A percentile compares a stretch with the other conserved stretches of the same genome.
Conservation (phyloP, 2,888 invertebrate species). For the Rhagonycha fulva region DNA sequence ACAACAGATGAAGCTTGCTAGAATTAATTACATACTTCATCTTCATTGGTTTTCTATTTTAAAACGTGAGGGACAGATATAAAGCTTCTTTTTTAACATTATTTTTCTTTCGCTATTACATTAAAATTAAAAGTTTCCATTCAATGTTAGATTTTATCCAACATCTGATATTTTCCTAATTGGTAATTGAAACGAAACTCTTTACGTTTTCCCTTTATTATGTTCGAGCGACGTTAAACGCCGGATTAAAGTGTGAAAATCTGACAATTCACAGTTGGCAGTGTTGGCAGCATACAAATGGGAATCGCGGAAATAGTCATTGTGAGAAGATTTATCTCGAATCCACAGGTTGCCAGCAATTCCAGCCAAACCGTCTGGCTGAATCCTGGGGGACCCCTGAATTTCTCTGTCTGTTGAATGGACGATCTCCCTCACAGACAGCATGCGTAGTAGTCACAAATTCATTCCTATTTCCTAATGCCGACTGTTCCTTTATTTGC, state of each 20-base stretch:
- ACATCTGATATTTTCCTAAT: neutral
- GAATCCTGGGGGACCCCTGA: slow-evolving; percentile 47
- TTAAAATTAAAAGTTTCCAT: neutral
- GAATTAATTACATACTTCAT: slow-evolving; percentile 30
- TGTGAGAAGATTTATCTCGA: slow-evolving; percentile 53
- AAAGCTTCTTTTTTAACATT: neutral
- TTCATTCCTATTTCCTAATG: slow-evolving; percentile 45
- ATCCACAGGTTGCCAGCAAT: slow-evolving; percentile 54
- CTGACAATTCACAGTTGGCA: slow-evolving; percentile 24
- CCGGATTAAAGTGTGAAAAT: slow-evolving; percentile 11
- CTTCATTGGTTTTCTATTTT: slow-evolving; percentile 22
- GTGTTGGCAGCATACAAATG: slow-evolving; percentile 35
- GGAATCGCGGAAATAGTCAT: slow-evolving; percentile 41
- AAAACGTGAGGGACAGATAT: slow-evolving; percentile 19
- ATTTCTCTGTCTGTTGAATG: slow-evolving; percentile 53
- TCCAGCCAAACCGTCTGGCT: slow-evolving; percentile 51
- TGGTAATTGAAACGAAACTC: neutral
- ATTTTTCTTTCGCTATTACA: neutral
- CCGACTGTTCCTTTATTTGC: slow-evolving; percentile 40
- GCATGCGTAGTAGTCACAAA: slow-evolving; percentile 46
- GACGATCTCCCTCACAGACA: slow-evolving; percentile 49
- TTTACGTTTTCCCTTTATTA: neutral
- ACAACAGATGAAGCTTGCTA: slow-evolving; percentile 25
- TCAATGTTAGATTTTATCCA: neutral
- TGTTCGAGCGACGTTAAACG: neutral